These are phyloP conservation scores for Eupeodes luniger DNA, from an alignment of 2,888 invertebrate genomes.

Conservation along the genomic window DNA sequence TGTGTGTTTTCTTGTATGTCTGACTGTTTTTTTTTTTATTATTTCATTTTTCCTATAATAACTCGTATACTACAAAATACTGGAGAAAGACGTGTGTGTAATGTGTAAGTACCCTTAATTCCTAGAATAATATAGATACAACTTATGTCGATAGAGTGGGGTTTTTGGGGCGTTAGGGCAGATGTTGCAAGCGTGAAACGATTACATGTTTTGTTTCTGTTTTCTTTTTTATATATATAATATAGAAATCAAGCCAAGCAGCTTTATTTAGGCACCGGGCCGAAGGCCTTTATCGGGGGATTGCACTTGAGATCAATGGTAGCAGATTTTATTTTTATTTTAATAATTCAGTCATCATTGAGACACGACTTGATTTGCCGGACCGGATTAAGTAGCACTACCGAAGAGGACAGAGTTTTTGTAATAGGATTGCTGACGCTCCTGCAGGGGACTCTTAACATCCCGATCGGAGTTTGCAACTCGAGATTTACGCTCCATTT, in stretches of 20 bases:
- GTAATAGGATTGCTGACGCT: conserved; percentile 91
- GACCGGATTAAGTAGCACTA: conserved; percentile 89
- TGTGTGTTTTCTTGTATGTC: conserved; percentile 30
- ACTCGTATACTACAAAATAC: conserved; percentile 74
- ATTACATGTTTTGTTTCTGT: conserved; percentile 21
- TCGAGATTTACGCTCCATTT: conserved; percentile 93
- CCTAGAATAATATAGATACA: conserved; percentile 56
- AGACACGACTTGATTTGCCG: neutral
- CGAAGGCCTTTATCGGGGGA: conserved; percentile 68
- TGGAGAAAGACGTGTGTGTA: conserved; percentile 47
- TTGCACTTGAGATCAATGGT: conserved; percentile 76
- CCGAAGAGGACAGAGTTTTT: conserved; percentile 96
- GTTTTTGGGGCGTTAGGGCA: neutral
- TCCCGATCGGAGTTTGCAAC: conserved; percentile 92
- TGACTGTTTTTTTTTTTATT: conserved; percentile 22
- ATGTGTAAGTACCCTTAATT: conserved; percentile 38
- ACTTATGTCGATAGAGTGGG: conserved; percentile 16
- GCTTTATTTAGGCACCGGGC: conserved; percentile 66
- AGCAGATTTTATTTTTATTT: conserved; percentile 50
- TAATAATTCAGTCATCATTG: conserved; percentile 10
- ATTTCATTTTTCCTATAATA: conserved; percentile 39
- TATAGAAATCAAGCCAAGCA: conserved; percentile 50
- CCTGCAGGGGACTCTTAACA: conserved; percentile 93
- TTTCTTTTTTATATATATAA: neutral
- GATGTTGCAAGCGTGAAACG: conserved; percentile 56